These are phyloP conservation scores for Danio jaintianensis DNA, from an alignment of 2,797 vertebrate genomes.

Conservation along the genomic window DNA sequence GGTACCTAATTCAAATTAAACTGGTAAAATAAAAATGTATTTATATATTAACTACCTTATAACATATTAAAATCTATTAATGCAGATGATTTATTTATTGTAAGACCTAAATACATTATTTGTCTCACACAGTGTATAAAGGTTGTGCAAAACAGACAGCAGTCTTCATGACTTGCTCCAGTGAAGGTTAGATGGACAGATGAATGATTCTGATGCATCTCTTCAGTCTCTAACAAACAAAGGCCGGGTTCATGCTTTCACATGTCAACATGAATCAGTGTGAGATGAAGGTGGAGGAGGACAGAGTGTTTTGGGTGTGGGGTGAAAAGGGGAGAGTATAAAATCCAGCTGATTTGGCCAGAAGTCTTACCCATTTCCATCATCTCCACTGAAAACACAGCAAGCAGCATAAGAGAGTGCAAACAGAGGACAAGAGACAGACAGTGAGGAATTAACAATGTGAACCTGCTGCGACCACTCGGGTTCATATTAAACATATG, in stretches of 20 bases:
- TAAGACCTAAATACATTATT: neutral
- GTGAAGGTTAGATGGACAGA: neutral
- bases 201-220: conserved; percentile 17
- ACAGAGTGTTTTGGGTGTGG: neutral
- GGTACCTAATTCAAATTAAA: neutral
- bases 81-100: neutral
- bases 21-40: neutral
- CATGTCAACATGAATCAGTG: conserved; percentile 53
- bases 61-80: neutral
- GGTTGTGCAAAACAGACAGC: no score
- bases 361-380: conserved; percentile 84
- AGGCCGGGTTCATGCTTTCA: conserved; percentile 49
- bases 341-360: conserved; percentile 57
- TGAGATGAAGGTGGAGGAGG: conserved; percentile 34
- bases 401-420: conserved; percentile 59
- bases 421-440: conserved; percentile 52
- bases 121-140: neutral
- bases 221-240: conserved; percentile 22
- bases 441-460: conserved; percentile 50
- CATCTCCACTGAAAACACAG: conserved; percentile 77
- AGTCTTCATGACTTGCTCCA: neutral
- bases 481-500: conserved; percentile 8
- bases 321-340: neutral
- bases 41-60: neutral
- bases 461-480: neutral